phyloP scores from a whole-genome alignment of 2,113 vertebrate species.

The Psilopsiagon aurifrons region DNA sequence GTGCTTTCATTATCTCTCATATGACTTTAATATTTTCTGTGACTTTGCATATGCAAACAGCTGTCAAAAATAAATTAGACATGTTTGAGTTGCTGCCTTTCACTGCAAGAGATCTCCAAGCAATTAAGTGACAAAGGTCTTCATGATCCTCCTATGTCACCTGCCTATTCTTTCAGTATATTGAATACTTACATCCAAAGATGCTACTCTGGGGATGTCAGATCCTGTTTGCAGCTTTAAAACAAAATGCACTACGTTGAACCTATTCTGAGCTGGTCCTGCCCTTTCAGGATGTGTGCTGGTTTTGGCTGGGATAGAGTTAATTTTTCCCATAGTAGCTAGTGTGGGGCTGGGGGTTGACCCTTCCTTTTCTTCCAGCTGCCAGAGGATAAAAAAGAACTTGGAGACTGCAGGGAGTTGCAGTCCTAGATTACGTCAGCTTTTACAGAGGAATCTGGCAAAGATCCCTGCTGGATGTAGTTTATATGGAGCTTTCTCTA shows the following conservation, averaged over 20 bases:
- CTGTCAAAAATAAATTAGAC: background rate
- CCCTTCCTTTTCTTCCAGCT: background rate
- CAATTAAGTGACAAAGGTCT: background rate
- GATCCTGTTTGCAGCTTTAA: background rate
- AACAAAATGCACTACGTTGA: background rate
- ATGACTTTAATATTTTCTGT: background rate
- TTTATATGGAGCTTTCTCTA: background rate
- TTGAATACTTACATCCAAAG: background rate
- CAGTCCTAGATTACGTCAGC: background rate
- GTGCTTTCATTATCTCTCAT: background rate
- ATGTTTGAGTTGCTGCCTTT: background rate
- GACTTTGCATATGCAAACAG: background rate
- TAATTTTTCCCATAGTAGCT: background rate
- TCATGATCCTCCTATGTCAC: fast-evolving
- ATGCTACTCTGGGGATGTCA: background rate
- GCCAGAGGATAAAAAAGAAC: background rate
- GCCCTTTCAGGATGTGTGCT: background rate
- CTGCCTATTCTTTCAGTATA: background rate
- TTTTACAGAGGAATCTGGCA: background rate
- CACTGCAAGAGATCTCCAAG: background rate
- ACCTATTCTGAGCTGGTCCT: background rate
- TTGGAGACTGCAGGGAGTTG: conserved; percentile 1
- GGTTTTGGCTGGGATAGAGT: background rate
- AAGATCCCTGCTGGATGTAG: background rate
- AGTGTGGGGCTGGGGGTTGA: background rate